Base-by-base conservation (phyloP, 2,797 vertebrate genomes). In the Oreonectes daqikongensis region DNA sequence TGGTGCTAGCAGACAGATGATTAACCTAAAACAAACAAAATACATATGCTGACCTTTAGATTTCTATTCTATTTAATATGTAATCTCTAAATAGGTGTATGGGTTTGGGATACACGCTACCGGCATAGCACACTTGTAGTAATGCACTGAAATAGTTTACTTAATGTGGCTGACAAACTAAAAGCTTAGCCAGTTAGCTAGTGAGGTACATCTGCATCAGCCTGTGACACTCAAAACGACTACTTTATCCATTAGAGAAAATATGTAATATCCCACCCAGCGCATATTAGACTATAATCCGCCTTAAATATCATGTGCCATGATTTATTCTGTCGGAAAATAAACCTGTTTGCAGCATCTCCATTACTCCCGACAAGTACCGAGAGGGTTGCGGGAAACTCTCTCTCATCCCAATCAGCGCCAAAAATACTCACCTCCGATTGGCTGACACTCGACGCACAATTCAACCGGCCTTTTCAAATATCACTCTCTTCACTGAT, bases 401-500 rank as follows among this genome's bases (percentile, higher is more conserved):
- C 84, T 89, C 84, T 87, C 67, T 70, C 79, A 90, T 91, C 91
- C 91, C 93, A 88, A 95, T 93, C 96, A 96, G 95, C 96, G 96
- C 95, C 95, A 97, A 97, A 97, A 97, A 95, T 94, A 90, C 93
- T 90, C 84, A 92, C 87, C 93, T 92, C 93, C 91, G 94, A 97
- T 97, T 97, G 96, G 96, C 85, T 90, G 91, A 79, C 80, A 87
- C 67, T 91, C 87, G 42, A 86, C 87, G 83, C 87, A 89, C 85
- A 86, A 92, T 87, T 91, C 91, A 92, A 94, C 93, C 94, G 92
- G 94, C 90, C 91, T 93, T 93, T 96, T 96, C 93, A 95, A 96
- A 95, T 90, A 69, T 66, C 59, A n/a, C 42, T 77, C 68, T 81
- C 24, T 74, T 63, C 60, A 48, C 63, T 40, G 78, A 38, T 35